phyloP scores from a whole-genome alignment of 2,888 invertebrate genomes.

The Dicyrtomina minuta region DNA sequence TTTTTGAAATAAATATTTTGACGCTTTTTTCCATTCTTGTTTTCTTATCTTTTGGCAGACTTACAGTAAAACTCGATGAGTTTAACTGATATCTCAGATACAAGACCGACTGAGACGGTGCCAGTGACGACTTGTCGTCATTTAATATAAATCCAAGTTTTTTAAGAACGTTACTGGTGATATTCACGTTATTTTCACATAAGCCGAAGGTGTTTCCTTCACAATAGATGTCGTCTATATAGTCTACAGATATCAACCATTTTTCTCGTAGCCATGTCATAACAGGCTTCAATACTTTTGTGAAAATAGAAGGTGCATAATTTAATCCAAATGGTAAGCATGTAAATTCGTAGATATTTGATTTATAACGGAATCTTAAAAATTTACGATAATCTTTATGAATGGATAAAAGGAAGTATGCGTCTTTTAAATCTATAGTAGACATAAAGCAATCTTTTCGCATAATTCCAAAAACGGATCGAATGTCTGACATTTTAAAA shows the following conservation, averaged over 20 bases:
- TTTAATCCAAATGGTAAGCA: slow-evolving; percentile 35
- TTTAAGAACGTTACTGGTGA: background rate
- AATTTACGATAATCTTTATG: slow-evolving; percentile 10
- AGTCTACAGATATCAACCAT: slow-evolving; percentile 24
- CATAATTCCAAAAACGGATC: slow-evolving; percentile 18
- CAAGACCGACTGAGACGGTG: background rate
- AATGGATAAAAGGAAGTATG: slow-evolving; percentile 29
- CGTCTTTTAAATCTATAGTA: slow-evolving; percentile 34
- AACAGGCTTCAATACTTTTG: no score
- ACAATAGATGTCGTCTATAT: slow-evolving; percentile 29
- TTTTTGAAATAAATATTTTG: background rate
- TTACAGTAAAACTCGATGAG: background rate
- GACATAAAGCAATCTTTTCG: slow-evolving; percentile 2
- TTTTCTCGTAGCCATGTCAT: no score
- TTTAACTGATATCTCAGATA: slow-evolving; percentile 15
- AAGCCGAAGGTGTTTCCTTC: background rate
- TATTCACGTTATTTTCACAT: background rate
- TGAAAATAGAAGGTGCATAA: slow-evolving; percentile 23
- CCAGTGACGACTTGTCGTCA: background rate
- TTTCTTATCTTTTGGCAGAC: background rate
- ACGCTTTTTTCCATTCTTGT: background rate
- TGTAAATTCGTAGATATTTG: slow-evolving; percentile 11
- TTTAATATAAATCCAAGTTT: slow-evolving; percentile 5
- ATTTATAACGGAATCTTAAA: slow-evolving; percentile 28
- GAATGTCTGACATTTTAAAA: slow-evolving; percentile 37